A percentile compares a stretch with the other conserved stretches of the same genome.
Conservation (phyloP, 2,888 invertebrate species). For the Tenthredo mesomela region DNA sequence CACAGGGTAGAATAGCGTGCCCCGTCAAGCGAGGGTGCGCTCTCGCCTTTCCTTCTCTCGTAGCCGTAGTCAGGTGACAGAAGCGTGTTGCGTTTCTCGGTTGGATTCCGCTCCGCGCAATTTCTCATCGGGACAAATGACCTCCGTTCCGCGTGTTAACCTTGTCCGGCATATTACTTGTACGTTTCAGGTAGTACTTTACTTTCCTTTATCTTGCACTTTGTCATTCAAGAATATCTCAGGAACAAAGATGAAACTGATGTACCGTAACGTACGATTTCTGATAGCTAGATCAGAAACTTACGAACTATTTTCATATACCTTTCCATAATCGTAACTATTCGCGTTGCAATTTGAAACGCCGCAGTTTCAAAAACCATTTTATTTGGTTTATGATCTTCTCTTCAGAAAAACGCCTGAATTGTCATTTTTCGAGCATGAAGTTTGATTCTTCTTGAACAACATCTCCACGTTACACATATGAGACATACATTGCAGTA, state of each 20-base stretch:
- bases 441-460: neutral
- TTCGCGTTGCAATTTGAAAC: neutral
- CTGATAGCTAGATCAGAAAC: too few species aligned
- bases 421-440: neutral
- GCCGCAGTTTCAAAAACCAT: neutral
- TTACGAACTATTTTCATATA: too few species aligned
- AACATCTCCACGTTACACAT: neutral
- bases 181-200: neutral
- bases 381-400: neutral
- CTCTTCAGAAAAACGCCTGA: neutral
- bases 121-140: constrained; percentile 51
- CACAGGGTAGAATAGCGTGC: neutral
- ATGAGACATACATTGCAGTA: neutral
- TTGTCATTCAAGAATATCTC: neutral
- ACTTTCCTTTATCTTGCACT: constrained; percentile 12
- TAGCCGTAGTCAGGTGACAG: constrained; percentile 38
- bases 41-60: neutral
- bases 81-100: constrained; percentile 42
- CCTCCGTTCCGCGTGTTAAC: constrained; percentile 36
- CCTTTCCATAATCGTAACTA: neutral
- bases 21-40: constrained; percentile 2
- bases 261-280: neutral
- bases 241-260: neutral
- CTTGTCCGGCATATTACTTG: constrained; percentile 33
- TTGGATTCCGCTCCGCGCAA: constrained; percentile 31